Base-by-base conservation (phyloP, 2,113 vertebrate species). In the Chlorodrepanis virens region DNA sequence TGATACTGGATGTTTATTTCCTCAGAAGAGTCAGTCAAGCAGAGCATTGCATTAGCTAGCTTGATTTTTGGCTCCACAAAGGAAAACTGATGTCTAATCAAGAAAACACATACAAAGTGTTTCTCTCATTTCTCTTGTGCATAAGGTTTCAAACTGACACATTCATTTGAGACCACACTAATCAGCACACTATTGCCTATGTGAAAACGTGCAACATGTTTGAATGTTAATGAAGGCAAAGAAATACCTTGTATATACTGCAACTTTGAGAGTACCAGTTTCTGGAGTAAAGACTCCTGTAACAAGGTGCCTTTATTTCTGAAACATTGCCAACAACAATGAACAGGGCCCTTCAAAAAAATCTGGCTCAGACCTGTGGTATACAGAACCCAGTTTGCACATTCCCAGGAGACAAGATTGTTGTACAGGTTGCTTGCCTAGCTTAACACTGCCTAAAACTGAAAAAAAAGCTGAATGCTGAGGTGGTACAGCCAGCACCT, bases 361-460 rank as follows among this genome's bases (percentile, higher is more conserved):
- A 21, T 68, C 12, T 81, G 25, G 16, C 8, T 68, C 53, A 59
- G 59, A 22, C 40, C 8, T n/a, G 27, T 28, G 47, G 47, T n/a
- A 18, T 22, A 56, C 1, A 79, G 81, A 31, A 83, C 37, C 5
- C 17, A 2, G n/a, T 77, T 29, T 64, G 17, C 6, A 44, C 25
- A 19, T 68, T 72, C 63, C 59, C 4, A 23, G 4, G 59, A 63
- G 53, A 64, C 24, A 68, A 35, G 2, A n/a, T 12, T 37, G 2
- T 3, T 39, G 14, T 24, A 14, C 0, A 0, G 4, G 19, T 42
- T 9, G 1, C 35, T 3, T 54, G 74, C 5, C 8, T 11, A 9
- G 4, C 23, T 22, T 49, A 10, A 35, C 9, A 2, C 10, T 31
- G 24, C 52, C 57, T 53, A 4, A 70, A 39, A 52, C 4, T 3